These are phyloP conservation scores for Antheraea mylitta DNA, from an alignment of 1,140 invertebrate genomes.

Conservation along the genomic window DNA sequence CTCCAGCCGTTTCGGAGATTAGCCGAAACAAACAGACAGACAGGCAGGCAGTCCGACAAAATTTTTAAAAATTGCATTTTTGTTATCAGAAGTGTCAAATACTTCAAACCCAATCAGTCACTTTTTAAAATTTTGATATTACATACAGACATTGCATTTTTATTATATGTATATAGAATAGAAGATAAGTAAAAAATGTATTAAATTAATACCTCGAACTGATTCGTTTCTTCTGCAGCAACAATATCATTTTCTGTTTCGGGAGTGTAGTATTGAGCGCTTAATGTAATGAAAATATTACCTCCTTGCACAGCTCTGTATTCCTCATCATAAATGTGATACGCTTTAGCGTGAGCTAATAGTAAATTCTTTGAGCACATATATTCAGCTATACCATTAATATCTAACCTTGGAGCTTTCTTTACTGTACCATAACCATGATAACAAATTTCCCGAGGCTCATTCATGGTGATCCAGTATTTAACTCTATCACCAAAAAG, in stretches of 20 bases:
- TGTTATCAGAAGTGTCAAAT: too few relatives aligned
- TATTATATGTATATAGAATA: too few relatives aligned
- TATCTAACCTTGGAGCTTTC: constrained; percentile 72
- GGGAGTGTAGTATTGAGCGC: constrained; percentile 46
- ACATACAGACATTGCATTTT: too few relatives aligned
- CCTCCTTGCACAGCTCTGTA: constrained; percentile 79
- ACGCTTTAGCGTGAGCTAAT: constrained; percentile 79
- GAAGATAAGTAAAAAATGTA: not conserved
- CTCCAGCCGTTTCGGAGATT: too few relatives aligned
- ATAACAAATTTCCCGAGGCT: constrained; percentile 80
- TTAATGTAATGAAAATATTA: constrained; percentile 28
- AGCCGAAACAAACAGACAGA: too few relatives aligned
- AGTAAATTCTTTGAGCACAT: constrained; percentile 79
- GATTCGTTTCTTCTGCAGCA: constrained; percentile 53
- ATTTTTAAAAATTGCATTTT: too few relatives aligned
- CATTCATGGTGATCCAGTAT: constrained; percentile 84
- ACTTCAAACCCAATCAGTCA: too few relatives aligned
- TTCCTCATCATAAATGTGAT: constrained; percentile 80
- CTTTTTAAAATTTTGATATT: too few relatives aligned
- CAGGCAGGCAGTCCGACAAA: too few relatives aligned
- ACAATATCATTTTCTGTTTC: constrained; percentile 70
- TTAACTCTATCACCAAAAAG: constrained; percentile 79
- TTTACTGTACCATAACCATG: constrained; percentile 78
- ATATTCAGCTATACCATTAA: constrained; percentile 75
- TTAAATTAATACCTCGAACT: constrained; percentile 45